Evolutionary conservation across 2,888 invertebrate genomes (phyloP).

Genomic region (Cryptocephalus primarius): DNA sequence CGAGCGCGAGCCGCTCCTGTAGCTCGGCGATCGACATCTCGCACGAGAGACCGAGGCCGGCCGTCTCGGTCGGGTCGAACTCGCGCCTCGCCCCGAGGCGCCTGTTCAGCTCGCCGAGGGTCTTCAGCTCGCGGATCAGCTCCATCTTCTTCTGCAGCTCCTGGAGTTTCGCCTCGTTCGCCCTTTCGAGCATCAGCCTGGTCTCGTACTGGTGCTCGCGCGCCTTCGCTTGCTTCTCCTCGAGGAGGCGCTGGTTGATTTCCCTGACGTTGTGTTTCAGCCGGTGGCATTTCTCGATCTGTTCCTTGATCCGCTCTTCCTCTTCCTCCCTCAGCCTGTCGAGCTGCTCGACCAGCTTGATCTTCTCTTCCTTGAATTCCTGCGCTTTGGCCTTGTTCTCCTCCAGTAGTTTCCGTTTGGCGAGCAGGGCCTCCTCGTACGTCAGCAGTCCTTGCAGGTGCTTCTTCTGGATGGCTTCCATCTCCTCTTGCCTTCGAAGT

Average conservation of each 20-base stretch:
- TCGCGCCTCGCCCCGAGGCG: conserved; percentile 35
- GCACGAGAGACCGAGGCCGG: conserved; percentile 47
- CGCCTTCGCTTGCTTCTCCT: conserved; percentile 42
- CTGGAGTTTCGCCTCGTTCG: conserved; percentile 26
- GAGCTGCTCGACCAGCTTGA: conserved; percentile 40
- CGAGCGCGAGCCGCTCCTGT: conserved; percentile 41
- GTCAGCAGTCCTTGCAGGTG: conserved; percentile 47
- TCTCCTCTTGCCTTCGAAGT: conserved; percentile 39
- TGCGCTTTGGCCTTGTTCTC: conserved; percentile 42
- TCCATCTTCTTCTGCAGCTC: conserved; percentile 33
- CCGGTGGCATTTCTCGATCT: conserved; percentile 39
- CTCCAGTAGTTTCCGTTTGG: conserved; percentile 41
- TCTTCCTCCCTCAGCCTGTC: conserved; percentile 42
- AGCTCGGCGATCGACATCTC: conserved; percentile 57
- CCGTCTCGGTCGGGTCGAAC: conserved; percentile 48
- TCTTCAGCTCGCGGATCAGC: conserved; percentile 35
- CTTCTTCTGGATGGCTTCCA: conserved; percentile 46
- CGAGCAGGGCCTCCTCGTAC: conserved; percentile 47
- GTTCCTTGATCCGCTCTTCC: conserved; percentile 39
- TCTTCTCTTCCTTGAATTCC: conserved; percentile 41
- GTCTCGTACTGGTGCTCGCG: conserved; percentile 42
- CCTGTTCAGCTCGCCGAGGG: conserved; percentile 28
- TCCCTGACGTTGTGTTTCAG: conserved; percentile 42
- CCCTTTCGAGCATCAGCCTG: conserved; percentile 27
- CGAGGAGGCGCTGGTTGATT: conserved; percentile 41